Evolutionary conservation across 2,888 invertebrate species (phyloP), one percentile per base, ranked within the genome.

Genomic region (Troilus luridus): DNA sequence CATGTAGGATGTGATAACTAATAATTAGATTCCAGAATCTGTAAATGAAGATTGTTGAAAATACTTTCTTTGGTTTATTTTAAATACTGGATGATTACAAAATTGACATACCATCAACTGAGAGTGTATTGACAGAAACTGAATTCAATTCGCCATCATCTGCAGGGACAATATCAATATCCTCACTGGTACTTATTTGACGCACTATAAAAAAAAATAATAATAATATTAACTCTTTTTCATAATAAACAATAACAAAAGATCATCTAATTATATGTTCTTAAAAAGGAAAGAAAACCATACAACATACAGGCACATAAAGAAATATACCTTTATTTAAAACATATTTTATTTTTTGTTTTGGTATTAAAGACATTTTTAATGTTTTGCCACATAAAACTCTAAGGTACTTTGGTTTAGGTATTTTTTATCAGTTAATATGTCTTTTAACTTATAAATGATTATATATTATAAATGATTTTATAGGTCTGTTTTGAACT

Each of bases 181-280:
- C 89, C 58, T 89, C 89, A 54, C 62, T 67, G 12, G 64, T 89
- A 67, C 89, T 89, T 54, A 89, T 89, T 3, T 72, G 64, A 17
- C 89, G 89, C 11, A 89, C 89, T 89, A 72, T 7, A 21, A 89
- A 89, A 67, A 67, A 54, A 41, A 89, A 54, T 17, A 17, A 7
- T 17, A 41, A 17, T 41, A 41, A 17, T 77, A 41, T 8, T 41
- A 27, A 72, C 12, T 17, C 3, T 24, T 64, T 67, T 67, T n/a
- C 10, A 64, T n/a, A 5, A 9, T 64, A 64, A 8, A 64, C 10
- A 64, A 64, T 64, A 1, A 9, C 12, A 60, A 17, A 60, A 17
- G 17, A 60, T 60, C 19, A 60, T 7, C 60, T 41, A 41, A 41
- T 41, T 5, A 41, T 41, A 41, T 41, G 41, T 41, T 41, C 41